Base-by-base conservation (phyloP, 2,888 invertebrate genomes). In the Orthosia gothica region DNA sequence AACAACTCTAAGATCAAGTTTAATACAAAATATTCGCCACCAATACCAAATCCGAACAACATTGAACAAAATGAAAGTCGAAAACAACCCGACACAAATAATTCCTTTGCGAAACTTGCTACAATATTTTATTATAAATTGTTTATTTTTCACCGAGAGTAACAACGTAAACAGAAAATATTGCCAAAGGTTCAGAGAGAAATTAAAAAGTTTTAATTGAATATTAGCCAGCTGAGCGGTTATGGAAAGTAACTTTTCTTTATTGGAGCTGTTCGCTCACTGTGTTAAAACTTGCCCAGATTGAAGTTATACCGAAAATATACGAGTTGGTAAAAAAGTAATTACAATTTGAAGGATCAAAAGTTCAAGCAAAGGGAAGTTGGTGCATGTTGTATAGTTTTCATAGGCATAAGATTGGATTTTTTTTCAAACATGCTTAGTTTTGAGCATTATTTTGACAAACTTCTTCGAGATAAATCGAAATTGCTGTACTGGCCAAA, bases 141-240 rank as follows among this genome's bases (percentile, higher is more conserved):
- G 91, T 93, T 92, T 92, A 91, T 91, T 90, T 91, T 88, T 82
- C 83, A 81, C 77, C 72, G 74, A 81, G 67, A 76, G 82, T 75
- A 61, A 82, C 76, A 86, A 88, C 90, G 91, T 92, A 93, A 93
- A 93, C 92, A 92, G 88, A 92, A 93, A 94, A 93, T 94, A 94
- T 93, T 91, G 92, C 92, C 86, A 89, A 90, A 91, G 91, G 91
- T 91, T 91, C 91, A 90, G 86, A 86, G 90, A 79, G 87, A 94
- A 94, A 95, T 94, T 94, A 92, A 92, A 94, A 95, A 95, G 91
- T 95, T 95, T 94, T 95, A 95, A 95, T 95, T 95, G 94, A 94
- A 94, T 95, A 95, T 94, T 94, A 95, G 93, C 92, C 93, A 91
- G 91, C 90, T 92, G 92, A 93, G 91, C 92, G 90, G 89, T 90